Evolutionary conservation across 2,113 vertebrate species (phyloP).

Genomic region (Murina feae): DNA sequence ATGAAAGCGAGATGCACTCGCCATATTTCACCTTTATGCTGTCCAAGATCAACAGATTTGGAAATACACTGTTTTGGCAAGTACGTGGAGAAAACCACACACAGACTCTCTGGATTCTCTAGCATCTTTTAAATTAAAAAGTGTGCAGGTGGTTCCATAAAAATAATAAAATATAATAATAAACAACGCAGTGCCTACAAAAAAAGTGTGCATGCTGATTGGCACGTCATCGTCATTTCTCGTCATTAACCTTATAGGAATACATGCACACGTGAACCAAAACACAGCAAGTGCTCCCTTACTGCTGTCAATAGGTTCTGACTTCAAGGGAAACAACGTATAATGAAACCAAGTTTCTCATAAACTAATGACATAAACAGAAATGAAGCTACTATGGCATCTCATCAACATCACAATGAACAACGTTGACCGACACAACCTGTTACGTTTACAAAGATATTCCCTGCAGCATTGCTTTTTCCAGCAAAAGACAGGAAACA

Average conservation of each 20-base stretch:
- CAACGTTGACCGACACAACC: neutral
- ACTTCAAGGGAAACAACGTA: neutral
- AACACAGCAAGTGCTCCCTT: neutral
- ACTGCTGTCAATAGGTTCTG: neutral
- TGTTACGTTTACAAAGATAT: neutral
- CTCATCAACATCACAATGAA: neutral
- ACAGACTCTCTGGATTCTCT: neutral
- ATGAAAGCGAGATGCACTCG: neutral
- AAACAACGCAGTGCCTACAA: neutral
- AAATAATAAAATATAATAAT: neutral
- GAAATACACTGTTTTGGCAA: neutral
- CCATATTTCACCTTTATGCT: neutral
- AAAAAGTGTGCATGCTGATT: neutral
- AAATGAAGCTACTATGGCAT: neutral
- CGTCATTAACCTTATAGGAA: constrained; percentile 25
- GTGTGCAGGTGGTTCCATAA: neutral
- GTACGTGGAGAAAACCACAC: neutral
- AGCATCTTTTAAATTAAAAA: neutral
- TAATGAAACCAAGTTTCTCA: neutral
- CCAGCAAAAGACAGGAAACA: neutral
- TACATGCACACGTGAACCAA: neutral
- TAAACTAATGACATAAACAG: neutral
- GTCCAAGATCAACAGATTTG: constrained; percentile 4
- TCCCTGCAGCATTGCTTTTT: neutral
- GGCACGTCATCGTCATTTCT: neutral